Percentiles rank a stretch among this genome's conserved stretches.
Evolutionary conservation across 2,113 vertebrate species (phyloP).

Genomic region (Steatornis caripensis): DNA sequence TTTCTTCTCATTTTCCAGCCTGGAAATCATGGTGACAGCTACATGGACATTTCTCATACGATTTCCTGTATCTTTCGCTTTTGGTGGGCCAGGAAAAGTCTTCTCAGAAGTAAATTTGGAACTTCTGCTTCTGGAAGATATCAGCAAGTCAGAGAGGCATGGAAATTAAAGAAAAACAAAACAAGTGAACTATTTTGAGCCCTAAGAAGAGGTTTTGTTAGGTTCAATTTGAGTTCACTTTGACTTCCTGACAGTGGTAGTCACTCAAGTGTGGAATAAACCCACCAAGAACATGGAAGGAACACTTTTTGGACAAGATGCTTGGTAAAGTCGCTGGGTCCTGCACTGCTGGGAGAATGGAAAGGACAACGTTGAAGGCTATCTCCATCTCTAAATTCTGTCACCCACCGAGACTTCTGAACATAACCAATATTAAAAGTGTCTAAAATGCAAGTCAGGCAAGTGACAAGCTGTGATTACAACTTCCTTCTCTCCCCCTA

Average conservation of each 20-base stretch:
- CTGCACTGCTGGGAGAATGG: neutral
- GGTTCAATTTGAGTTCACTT: neutral
- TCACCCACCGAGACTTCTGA: neutral
- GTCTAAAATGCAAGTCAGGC: neutral
- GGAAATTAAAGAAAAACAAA: constrained; percentile 32
- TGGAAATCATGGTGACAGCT: neutral
- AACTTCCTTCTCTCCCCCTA: neutral
- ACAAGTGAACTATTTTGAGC: constrained; percentile 7
- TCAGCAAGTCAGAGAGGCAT: neutral
- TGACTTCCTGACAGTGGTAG: neutral
- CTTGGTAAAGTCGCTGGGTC: neutral
- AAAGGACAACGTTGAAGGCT: neutral
- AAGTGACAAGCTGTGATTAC: neutral
- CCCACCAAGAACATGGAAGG: neutral
- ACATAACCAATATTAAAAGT: neutral
- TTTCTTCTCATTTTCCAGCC: neutral
- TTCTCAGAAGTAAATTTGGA: constrained; percentile 22
- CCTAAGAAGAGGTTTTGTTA: neutral
- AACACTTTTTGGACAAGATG: neutral
- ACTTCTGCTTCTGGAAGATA: constrained; percentile 15
- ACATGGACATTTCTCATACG: neutral
- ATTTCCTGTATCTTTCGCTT: constrained; percentile 3
- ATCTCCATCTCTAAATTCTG: neutral
- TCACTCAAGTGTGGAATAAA: neutral
- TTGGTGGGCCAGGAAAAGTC: neutral